Evolutionary conservation across 2,113 vertebrate genomes (phyloP).

Genomic region (Scartelaos histophorus): DNA sequence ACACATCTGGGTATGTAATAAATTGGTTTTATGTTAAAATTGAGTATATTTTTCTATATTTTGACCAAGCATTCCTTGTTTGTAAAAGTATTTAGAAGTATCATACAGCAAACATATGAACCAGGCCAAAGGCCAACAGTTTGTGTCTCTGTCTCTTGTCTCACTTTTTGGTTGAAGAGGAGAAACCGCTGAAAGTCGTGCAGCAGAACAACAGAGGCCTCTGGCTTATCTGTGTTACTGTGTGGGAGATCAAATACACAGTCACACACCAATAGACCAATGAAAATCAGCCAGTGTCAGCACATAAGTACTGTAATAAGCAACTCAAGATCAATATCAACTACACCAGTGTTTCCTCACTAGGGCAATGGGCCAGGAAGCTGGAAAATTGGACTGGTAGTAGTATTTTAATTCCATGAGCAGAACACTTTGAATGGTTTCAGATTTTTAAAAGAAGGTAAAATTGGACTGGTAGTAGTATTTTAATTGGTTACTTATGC

Average conservation of each 20-base stretch:
- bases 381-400: too few species aligned
- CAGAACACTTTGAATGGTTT: too few species aligned
- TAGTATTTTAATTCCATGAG: too few species aligned
- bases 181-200: slow-evolving; percentile 96
- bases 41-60: too few species aligned
- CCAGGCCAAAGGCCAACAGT: background rate
- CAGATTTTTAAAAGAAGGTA: too few species aligned
- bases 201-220: slow-evolving; percentile 86
- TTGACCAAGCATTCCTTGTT: too few species aligned
- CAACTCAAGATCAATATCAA: background rate
- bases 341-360: background rate
- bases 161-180: slow-evolving; percentile 88
- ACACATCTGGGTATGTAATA: background rate
- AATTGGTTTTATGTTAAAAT: too few species aligned
- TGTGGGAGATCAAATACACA: slow-evolving; percentile 11
- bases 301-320: background rate
- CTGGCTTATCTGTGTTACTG: slow-evolving; percentile 89
- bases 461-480: too few species aligned
- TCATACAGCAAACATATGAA: background rate
- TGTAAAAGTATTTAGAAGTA: background rate
- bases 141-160: background rate
- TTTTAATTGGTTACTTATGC: too few species aligned
- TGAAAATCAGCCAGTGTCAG: background rate
- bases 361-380: too few species aligned
- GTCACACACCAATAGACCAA: background rate